Evolutionary conservation across 2,888 invertebrate genomes (phyloP), one percentile per base, ranked within the genome.

Genomic region (Erannis defoliaria): DNA sequence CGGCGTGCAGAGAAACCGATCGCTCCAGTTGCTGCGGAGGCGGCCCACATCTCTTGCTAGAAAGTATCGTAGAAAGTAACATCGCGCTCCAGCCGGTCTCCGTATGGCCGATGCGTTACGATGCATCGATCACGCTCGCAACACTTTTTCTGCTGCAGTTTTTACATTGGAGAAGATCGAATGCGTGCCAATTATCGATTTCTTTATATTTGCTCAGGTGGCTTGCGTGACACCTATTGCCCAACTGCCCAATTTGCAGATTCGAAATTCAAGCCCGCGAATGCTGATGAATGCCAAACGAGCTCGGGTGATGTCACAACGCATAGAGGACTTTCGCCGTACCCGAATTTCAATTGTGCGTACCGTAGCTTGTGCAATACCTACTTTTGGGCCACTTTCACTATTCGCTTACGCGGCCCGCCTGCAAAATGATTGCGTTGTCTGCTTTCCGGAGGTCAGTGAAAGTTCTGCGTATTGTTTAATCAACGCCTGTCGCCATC

Each of bases 11-110:
- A 88, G 92, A 93, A 91, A 93, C 90, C 89, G 88, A 91, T 89
- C 89, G 92, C 90, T 91, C 93, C 79, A 91, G 89, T 93, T 90
- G 89, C 86, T 85, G 82, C 78, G 81, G 76, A 85, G 54, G 76
- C 88, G 90, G 86, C 90, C 91, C 90, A 92, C 90, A 92, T 92
- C 91, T 90, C 89, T 89, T 84, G 86, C 90, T 92, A 92, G 93
- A 93, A 93, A 93, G 93, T 92, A 88, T 90, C 79, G 85, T 93
- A 90, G 93, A 93, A 93, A 93, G 93, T 93, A 93, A 93, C 86
- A 91, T 88, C 86, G 87, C 78, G 79, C 82, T 77, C 43, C 14
- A 82, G 43, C 29, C 45, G 81, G 84, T 86, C 88, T 86, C 81
- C 85, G 84, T 79, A 80, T 29, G 18, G 10, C 12, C 85, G 79